These are phyloP conservation scores for Hippolais icterina DNA, from an alignment of 2,113 vertebrate genomes.

Conservation along the genomic window DNA sequence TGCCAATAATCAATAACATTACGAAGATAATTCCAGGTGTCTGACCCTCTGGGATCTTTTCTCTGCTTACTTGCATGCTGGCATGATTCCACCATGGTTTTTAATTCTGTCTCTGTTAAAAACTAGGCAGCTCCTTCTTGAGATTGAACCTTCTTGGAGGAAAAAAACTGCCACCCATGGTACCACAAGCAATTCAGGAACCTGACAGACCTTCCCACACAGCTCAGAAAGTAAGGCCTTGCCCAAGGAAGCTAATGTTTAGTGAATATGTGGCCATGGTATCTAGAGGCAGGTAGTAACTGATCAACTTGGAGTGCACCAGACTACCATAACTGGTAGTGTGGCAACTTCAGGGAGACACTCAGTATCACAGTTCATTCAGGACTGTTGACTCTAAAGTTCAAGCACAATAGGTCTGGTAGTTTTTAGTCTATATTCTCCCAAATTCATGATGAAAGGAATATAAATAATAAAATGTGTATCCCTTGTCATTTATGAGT, in stretches of 20 bases:
- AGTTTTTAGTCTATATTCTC: neutral
- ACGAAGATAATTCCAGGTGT: neutral
- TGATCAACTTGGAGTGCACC: neutral
- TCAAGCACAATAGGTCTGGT: neutral
- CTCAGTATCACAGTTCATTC: neutral
- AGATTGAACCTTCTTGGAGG: neutral
- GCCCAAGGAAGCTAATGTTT: neutral
- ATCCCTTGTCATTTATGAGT: neutral
- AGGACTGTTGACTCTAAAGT: neutral
- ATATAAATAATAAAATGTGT: neutral
- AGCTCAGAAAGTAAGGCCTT: neutral
- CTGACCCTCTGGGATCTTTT: neutral
- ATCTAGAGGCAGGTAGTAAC: neutral
- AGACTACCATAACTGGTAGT: neutral
- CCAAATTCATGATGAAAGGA: neutral
- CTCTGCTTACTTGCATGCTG: neutral
- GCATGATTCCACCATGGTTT: neutral
- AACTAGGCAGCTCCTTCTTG: neutral
- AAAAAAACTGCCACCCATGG: neutral
- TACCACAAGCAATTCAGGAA: neutral
- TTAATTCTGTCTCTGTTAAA: neutral
- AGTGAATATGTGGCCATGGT: neutral
- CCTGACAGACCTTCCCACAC: neutral
- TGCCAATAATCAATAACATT: neutral
- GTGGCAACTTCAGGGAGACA: fast-evolving